These are phyloP conservation scores for Aegithalos caudatus DNA, from an alignment of 2,113 vertebrate genomes.

Conservation along the genomic window DNA sequence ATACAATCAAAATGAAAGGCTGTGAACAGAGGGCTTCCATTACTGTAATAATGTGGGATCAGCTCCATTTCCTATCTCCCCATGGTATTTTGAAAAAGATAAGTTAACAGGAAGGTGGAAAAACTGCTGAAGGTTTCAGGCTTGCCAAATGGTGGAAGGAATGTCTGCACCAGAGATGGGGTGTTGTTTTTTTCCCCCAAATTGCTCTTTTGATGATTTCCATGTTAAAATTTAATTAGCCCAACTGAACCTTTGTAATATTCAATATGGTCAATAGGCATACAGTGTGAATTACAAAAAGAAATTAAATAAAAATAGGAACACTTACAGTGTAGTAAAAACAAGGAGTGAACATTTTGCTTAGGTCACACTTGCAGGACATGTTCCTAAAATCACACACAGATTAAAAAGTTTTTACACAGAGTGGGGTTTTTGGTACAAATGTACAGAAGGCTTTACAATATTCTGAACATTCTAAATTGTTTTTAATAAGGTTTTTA, in stretches of 20 bases:
- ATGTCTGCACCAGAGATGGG: not conserved
- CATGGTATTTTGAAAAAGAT: not conserved
- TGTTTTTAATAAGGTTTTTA: not conserved
- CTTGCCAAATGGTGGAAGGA: not conserved
- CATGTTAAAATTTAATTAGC: not conserved
- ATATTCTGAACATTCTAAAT: not conserved
- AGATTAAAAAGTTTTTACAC: not conserved
- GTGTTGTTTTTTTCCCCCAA: not conserved
- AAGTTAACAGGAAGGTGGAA: not conserved
- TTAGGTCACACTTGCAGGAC: not conserved
- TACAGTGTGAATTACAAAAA: not conserved
- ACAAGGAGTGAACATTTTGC: not conserved
- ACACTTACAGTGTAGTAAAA: not conserved
- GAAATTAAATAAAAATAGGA: not conserved
- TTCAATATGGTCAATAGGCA: not conserved
- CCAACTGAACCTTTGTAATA: not conserved
- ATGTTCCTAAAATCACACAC: not conserved
- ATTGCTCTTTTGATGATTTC: not conserved
- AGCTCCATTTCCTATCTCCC: not conserved
- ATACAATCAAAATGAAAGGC: not conserved
- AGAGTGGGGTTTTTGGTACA: rapidly evolving
- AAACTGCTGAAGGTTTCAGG: not conserved
- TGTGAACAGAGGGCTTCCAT: not conserved
- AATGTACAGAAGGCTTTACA: not conserved
- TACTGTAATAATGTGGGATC: not conserved